phyloP scores from a whole-genome alignment of 2,888 invertebrate species.

The Amblyjoppa fuscipennis region DNA sequence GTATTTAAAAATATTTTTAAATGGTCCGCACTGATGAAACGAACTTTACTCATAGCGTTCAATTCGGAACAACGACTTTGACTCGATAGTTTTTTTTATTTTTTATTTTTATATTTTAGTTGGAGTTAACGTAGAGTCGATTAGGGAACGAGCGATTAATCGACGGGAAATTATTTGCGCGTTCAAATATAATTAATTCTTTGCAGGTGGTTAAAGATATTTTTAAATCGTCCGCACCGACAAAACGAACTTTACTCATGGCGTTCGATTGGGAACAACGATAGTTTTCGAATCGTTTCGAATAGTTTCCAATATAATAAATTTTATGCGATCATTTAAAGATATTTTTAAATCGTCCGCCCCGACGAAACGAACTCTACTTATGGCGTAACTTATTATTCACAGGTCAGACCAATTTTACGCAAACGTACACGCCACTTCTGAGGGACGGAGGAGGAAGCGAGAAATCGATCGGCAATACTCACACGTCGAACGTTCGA shows the following conservation, averaged over 20 bases:
- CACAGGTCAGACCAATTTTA: slow-evolving; percentile 54
- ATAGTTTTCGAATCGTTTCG: no score
- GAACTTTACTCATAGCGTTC: no score
- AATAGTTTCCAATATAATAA: no score
- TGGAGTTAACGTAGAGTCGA: neutral
- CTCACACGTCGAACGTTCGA: slow-evolving; percentile 42
- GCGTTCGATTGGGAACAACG: neutral
- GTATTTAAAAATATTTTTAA: no score
- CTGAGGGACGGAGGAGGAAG: slow-evolving; percentile 11
- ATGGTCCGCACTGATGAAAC: no score
- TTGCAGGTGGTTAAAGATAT: slow-evolving; percentile 16
- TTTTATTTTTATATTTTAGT: neutral
- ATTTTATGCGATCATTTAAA: no score
- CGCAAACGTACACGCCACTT: slow-evolving; percentile 29
- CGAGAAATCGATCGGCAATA: slow-evolving; percentile 37
- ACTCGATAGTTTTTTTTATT: neutral
- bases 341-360: no score
- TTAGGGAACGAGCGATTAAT: neutral
- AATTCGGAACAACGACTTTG: no score
- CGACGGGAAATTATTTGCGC: neutral
- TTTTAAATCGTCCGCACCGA: slow-evolving; percentile 27
- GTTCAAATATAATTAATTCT: neutral
- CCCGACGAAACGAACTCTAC: no score
- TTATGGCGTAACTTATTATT: slow-evolving; percentile 25
- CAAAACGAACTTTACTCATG: slow-evolving; percentile 20